Conservation (phyloP, 2,888 invertebrate genomes). For the Pammene aurita region DNA sequence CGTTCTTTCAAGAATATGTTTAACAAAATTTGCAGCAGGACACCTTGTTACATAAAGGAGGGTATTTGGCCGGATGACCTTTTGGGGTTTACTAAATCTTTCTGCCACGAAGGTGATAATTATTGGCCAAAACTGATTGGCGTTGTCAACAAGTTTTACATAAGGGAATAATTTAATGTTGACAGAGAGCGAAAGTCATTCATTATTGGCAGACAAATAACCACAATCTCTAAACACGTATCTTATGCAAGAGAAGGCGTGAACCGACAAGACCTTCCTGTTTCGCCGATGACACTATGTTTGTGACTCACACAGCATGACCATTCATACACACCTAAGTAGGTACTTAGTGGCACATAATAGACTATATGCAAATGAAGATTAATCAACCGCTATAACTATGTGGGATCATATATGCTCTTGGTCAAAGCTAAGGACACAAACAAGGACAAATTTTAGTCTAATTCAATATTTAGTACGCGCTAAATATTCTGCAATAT, state of each 20-base stretch:
- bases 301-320: not conserved
- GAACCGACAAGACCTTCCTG: constrained; percentile 13
- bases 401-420: not conserved
- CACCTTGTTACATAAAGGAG: no score
- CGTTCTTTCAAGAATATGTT: no score
- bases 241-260: constrained; percentile 20
- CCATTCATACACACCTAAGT: constrained; percentile 1
- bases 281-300: constrained; percentile 16
- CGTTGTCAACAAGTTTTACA: not conserved
- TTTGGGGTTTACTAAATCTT: not conserved
- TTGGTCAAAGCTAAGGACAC: not conserved
- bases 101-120: not conserved
- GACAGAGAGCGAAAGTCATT: constrained; percentile 11
- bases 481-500: no score
- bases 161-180: constrained; percentile 2
- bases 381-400: constrained; percentile 1
- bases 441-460: no score
- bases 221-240: constrained; percentile 14
- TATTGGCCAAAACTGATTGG: not conserved
- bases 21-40: no score
- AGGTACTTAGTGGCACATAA: constrained; percentile 13
- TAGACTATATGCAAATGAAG: constrained; percentile 5
- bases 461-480: no score
- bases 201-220: constrained; percentile 6
- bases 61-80: no score